Percentiles rank a stretch among this genome's conserved stretches.
These are phyloP conservation scores for Axis porcinus DNA, from an alignment of 2,113 vertebrate species.

Conservation along the genomic window DNA sequence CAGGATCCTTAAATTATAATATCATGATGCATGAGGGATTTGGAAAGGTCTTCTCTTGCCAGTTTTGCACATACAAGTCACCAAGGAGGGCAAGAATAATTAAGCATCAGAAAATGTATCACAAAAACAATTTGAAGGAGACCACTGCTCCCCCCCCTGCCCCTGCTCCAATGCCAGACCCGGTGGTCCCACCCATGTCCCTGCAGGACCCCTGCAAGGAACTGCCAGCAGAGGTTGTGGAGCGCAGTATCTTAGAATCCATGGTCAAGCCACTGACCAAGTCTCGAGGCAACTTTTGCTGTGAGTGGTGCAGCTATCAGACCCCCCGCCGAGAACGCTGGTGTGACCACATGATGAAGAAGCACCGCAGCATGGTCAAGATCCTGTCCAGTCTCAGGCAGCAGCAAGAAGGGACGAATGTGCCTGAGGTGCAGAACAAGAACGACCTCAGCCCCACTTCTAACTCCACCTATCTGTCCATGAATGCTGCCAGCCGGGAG, in stretches of 20 bases:
- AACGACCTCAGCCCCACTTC: conserved; percentile 83
- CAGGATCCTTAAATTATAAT: conserved; percentile 87
- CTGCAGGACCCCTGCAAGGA: conserved; percentile 86
- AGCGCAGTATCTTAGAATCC: conserved; percentile 89
- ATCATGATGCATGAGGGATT: conserved; percentile 89
- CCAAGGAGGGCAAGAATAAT: conserved; percentile 92
- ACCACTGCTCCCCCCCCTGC: conserved; percentile 76
- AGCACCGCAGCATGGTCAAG: conserved; percentile 96
- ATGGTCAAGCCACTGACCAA: conserved; percentile 90
- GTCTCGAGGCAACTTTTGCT: conserved; percentile 92
- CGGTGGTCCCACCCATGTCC: conserved; percentile 77
- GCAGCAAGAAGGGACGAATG: conserved; percentile 82
- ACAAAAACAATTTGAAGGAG: conserved; percentile 86
- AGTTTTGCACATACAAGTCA: conserved; percentile 97
- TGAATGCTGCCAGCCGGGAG: conserved; percentile 83
- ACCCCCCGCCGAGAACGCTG: conserved; percentile 92
- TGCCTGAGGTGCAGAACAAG: conserved; percentile 84
- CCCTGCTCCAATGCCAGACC: conserved; percentile 79
- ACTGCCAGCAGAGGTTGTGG: conserved; percentile 85
- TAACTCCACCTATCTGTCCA: conserved; percentile 82
- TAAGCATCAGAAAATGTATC: conserved; percentile 97
- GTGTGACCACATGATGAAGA: conserved; percentile 97
- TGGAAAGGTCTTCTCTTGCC: conserved; percentile 95
- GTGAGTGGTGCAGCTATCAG: conserved; percentile 98
- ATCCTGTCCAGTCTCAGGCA: conserved; percentile 89